Base-by-base conservation (phyloP, 92 coral and sea anemone genomes). In the Desmophyllum pertusum region DNA sequence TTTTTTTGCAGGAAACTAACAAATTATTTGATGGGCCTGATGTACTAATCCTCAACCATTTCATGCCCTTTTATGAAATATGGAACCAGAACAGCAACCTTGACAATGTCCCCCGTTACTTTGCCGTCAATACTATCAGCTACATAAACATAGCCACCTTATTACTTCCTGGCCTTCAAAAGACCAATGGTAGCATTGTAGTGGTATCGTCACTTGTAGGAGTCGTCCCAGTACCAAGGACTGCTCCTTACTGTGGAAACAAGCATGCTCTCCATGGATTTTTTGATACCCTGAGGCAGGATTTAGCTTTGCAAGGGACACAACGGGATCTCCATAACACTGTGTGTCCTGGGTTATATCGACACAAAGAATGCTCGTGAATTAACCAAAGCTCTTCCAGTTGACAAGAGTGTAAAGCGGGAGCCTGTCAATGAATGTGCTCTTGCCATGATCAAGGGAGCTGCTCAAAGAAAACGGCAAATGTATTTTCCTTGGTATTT, bases 221-320 rank as follows among this genome's bases (percentile, higher is more conserved):
- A 1, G 88, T 92, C 14, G 81, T 87, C 11, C 78, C 93, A 9
- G 10, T 62, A 1, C 90, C 94, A 25, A 85, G 92, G 27, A 76
- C 85, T 38, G 84, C 94, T 5, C 90, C 92, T 8, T 95, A 95
- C 52, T 85, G 98, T 74, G 82, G 90, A 3, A 93, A 86, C 37
- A 95, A 95, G 14, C 95, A 91, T 68, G 98, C 98, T 0, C 85
- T 95, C 11, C 98, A 95, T 86, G 98, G 98, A 19, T 95, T 95
- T 84, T 95, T 95, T 67, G 70, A 81, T 75, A 86, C 91, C 1
- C 25, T 93, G 33, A 85, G 98, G 43, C 98, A 95, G 71, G 98
- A 95, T 66, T 74, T 95, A 1, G 66, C 83, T 0, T 80, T 95
- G 18, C 90, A 91, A 55, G 92, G n/a, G 94, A 0, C 78, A 82